Base-by-base conservation (phyloP, 2,888 invertebrate species). In the Caenorhabditis afra region DNA sequence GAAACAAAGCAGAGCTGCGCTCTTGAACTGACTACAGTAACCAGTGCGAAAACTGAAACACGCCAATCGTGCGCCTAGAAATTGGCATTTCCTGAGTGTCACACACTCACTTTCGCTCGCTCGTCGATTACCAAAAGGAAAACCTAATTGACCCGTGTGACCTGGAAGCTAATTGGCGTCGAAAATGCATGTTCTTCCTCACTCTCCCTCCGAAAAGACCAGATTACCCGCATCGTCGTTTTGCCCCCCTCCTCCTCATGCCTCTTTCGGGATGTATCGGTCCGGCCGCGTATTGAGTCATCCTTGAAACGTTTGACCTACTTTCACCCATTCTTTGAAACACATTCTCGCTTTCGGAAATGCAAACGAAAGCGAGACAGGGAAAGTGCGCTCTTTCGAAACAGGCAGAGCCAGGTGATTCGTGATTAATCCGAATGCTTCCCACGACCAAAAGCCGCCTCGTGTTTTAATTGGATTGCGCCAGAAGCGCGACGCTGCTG, bases 251-350 rank as follows among this genome's bases (percentile, higher is more conserved):
- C 20, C 23, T 45, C 44, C 41, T 52, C 39, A 61, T 53, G 44
- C 45, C 50, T 5, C 29, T 29, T 29, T 29, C 29, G 29, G 29
- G 29, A 29, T 41, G 18, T 3, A 47, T 20, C 47, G 16, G 18
- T n/a, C 29, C 47, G 10, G 18, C 18, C 18, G 16, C 50, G 4
- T 71, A 71, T 71, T 71, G 71, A 71, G 71, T 71, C 71, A 71
- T 55, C 71, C 62, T 64, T 71, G 57, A 71, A 71, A 71, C 62
- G 71, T 71, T 71, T 71, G 71, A 71, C 71, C 71, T 64, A 71
- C 71, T 64, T 71, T 71, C 53, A 22, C 53, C 29, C 29, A 29
- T 62, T 70, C 58, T 61, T 62, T 61, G 55, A 55, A 16, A 20
- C 11, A 16, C 37, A 16, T 37, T 7, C 55, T n/a, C n/a, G 35